Evolutionary conservation across 2,888 invertebrate species (phyloP).

Genomic region (Rhogogaster chlorosoma): DNA sequence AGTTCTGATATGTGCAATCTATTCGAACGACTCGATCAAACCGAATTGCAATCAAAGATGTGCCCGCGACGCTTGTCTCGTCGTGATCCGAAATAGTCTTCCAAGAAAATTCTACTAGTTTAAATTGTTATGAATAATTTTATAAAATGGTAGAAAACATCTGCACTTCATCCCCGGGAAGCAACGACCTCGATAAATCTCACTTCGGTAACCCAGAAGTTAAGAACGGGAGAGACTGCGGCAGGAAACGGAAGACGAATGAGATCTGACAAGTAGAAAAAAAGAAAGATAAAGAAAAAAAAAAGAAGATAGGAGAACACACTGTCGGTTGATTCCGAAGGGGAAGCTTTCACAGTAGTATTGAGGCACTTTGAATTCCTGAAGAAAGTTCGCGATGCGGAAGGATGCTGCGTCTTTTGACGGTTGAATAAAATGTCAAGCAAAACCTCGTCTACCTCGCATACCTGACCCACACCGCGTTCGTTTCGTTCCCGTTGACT

Average conservation of each 20-base stretch:
- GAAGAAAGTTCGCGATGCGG: slow-evolving; percentile 32
- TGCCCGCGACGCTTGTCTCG: neutral
- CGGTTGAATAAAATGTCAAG: slow-evolving; percentile 50
- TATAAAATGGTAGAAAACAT: neutral
- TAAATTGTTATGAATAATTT: neutral
- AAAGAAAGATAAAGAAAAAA: neutral
- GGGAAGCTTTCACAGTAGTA: slow-evolving; percentile 46
- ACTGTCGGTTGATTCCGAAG: slow-evolving; percentile 43
- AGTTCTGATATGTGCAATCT: slow-evolving; percentile 3
- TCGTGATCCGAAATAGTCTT: neutral
- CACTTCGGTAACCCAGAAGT: slow-evolving; percentile 9
- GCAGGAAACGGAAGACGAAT: slow-evolving; percentile 25
- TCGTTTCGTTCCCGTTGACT: slow-evolving; percentile 6
- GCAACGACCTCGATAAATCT: neutral
- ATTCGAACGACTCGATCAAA: slow-evolving; percentile 6
- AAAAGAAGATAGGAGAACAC: slow-evolving; percentile 28
- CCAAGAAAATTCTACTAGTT: neutral
- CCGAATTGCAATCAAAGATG: neutral
- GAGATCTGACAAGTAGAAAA: slow-evolving; percentile 31
- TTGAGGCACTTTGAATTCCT: slow-evolving; percentile 47
- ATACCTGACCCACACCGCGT: slow-evolving; percentile 36
- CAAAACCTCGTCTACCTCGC: slow-evolving; percentile 33
- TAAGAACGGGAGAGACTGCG: neutral
- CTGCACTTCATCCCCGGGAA: neutral
- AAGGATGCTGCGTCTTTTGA: slow-evolving; percentile 49